A percentile compares a stretch with the other conserved stretches of the same genome.
These are phyloP conservation scores for Corythornis vintsioides DNA, from an alignment of 2,113 vertebrate genomes.

Conservation along the genomic window DNA sequence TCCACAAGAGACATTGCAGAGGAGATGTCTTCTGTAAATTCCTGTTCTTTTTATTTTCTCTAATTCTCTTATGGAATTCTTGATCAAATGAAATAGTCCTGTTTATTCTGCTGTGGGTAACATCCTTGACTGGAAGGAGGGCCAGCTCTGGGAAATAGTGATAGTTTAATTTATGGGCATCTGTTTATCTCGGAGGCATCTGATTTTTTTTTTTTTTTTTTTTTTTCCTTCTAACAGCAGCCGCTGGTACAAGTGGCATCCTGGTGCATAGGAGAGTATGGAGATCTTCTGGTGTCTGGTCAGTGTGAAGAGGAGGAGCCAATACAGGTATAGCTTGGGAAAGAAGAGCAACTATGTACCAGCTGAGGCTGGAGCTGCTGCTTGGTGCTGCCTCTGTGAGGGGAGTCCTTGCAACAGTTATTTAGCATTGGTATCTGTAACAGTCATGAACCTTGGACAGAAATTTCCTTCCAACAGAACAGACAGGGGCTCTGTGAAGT, in stretches of 20 bases:
- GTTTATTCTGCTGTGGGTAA: not conserved
- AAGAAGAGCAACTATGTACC: not conserved
- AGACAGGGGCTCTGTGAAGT: not conserved
- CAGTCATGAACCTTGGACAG: not conserved
- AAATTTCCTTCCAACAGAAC: not conserved
- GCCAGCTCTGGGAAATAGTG: not conserved
- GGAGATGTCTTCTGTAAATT: not conserved
- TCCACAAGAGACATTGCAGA: not conserved
- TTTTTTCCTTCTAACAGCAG: constrained; percentile 80
- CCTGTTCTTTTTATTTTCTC: not conserved
- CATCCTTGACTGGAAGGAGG: not conserved
- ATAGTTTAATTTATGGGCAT: not conserved
- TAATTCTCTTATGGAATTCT: not conserved
- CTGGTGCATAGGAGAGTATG: constrained; percentile 99
- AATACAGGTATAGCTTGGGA: constrained; percentile 85
- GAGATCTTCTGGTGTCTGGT: constrained; percentile 94
- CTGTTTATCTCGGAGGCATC: not conserved
- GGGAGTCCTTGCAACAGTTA: not conserved
- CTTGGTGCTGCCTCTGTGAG: not conserved
- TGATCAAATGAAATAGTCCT: not conserved
- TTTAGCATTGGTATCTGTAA: not conserved
- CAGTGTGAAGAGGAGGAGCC: constrained; percentile 98
- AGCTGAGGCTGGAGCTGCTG: not conserved
- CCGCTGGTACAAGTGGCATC: constrained; percentile 95
- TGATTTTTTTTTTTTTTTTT: not conserved